Evolutionary conservation across 2,113 vertebrate species (phyloP).

Genomic region (Rhombomys opimus): DNA sequence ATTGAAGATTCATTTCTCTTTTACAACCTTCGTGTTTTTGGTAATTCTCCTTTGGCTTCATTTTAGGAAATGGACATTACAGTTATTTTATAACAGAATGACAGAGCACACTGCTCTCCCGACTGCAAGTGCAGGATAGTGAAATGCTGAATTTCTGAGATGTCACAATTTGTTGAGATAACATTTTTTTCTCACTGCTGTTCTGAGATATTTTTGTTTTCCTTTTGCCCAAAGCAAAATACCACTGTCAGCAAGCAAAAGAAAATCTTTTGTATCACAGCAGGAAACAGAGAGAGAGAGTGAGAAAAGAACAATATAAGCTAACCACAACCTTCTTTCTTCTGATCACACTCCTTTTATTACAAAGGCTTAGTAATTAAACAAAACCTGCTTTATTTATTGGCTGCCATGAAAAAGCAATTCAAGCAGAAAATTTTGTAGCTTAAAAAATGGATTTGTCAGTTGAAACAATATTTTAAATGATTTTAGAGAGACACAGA

Average conservation of each 20-base stretch:
- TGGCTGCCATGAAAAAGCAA: background rate
- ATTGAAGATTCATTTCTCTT: background rate
- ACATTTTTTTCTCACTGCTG: slow-evolving; percentile 62
- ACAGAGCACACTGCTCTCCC: background rate
- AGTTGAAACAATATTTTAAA: slow-evolving; percentile 44
- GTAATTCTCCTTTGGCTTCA: background rate
- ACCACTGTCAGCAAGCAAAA: slow-evolving; percentile 66
- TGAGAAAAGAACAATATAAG: slow-evolving; percentile 58
- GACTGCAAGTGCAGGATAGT: background rate
- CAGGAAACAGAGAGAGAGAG: slow-evolving; percentile 50
- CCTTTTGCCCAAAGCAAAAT: slow-evolving; percentile 67
- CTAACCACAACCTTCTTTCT: slow-evolving; percentile 6
- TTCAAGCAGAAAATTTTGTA: slow-evolving; percentile 4
- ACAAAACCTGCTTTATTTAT: slow-evolving; percentile 39
- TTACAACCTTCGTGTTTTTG: background rate
- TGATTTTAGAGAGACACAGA: slow-evolving; percentile 38
- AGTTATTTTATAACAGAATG: background rate
- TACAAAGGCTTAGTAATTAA: slow-evolving; percentile 67
- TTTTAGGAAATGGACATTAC: background rate
- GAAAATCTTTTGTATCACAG: slow-evolving; percentile 68
- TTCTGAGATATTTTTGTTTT: background rate
- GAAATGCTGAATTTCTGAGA: slow-evolving; percentile 59
- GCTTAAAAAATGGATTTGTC: slow-evolving; percentile 30
- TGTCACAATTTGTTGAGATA: slow-evolving; percentile 64
- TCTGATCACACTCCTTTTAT: slow-evolving; percentile 58